These are phyloP conservation scores for Crotalus tigris DNA, from an alignment of 2,113 vertebrate genomes.

Conservation along the genomic window DNA sequence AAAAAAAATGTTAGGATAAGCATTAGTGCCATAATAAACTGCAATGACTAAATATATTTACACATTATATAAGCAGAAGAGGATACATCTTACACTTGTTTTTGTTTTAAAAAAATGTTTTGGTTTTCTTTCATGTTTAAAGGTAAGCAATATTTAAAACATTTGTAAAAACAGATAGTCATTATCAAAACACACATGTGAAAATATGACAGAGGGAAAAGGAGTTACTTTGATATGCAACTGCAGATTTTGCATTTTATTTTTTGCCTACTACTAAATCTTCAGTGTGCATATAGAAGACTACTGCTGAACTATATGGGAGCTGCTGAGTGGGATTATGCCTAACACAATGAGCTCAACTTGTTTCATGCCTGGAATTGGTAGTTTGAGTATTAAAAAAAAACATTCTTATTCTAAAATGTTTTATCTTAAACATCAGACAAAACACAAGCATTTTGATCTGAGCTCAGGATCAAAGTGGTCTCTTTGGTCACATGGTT, in stretches of 20 bases:
- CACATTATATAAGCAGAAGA: not conserved
- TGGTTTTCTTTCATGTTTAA: not conserved
- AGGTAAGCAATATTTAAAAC: not conserved
- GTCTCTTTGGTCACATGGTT: not conserved
- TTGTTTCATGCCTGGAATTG: not conserved
- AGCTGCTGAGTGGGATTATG: not conserved
- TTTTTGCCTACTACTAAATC: not conserved
- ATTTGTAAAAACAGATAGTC: not conserved
- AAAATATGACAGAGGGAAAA: not conserved
- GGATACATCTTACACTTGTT: not conserved
- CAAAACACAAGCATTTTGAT: not conserved
- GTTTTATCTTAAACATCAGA: not conserved
- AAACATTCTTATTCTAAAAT: not conserved
- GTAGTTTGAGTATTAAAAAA: not conserved
- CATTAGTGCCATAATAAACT: not conserved
- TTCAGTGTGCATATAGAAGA: not conserved
- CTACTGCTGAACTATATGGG: not conserved
- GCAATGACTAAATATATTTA: not conserved
- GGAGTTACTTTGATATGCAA: not conserved
- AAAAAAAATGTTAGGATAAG: not conserved
- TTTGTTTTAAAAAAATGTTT: not conserved
- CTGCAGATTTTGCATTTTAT: not conserved
- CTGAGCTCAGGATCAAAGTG: not conserved
- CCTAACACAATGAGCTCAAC: not conserved
- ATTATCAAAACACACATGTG: not conserved